phyloP scores from a whole-genome alignment of 2,888 invertebrate genomes.

The Blastobasis adustella region DNA sequence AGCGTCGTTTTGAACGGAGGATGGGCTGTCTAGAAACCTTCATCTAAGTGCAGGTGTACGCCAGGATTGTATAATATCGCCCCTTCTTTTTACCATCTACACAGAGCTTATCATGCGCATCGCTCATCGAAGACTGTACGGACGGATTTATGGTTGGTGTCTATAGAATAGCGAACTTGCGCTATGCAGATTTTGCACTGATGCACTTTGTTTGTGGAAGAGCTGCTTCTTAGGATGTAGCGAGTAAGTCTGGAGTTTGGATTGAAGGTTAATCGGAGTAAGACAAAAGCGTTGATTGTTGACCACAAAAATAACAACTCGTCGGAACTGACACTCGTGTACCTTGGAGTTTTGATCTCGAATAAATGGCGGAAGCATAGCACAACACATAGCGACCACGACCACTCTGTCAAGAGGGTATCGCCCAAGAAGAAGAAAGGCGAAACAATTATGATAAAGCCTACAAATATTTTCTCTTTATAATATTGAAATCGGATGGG shows the following conservation, averaged over 20 bases:
- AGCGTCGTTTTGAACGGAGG: not conserved
- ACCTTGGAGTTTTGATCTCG: conserved; percentile 8
- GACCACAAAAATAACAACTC: conserved; percentile 9
- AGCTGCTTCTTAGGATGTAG: not conserved
- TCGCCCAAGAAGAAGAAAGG: too few relatives aligned
- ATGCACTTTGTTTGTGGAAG: conserved; percentile 5
- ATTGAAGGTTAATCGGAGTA: conserved; percentile 2
- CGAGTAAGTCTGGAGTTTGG: conserved; percentile 1
- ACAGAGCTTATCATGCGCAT: conserved; percentile 11
- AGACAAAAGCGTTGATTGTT: conserved; percentile 1
- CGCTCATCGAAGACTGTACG: conserved; percentile 4
- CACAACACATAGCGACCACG: not conserved
- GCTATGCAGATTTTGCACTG: too few relatives aligned
- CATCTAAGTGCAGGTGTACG: not conserved
- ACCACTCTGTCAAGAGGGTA: too few relatives aligned
- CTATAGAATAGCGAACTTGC: conserved; percentile 3
- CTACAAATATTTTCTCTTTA: too few relatives aligned
- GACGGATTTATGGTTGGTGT: conserved; percentile 4
- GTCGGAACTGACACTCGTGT: conserved; percentile 9
- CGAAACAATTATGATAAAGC: too few relatives aligned
- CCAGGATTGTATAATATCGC: conserved; percentile 11
- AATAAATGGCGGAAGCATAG: conserved; percentile 7
- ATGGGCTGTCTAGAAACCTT: not conserved
- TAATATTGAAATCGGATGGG: too few relatives aligned
- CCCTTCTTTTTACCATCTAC: conserved; percentile 10